Evolutionary conservation across 2,888 invertebrate species (phyloP).

Genomic region (Amphipyra berbera): DNA sequence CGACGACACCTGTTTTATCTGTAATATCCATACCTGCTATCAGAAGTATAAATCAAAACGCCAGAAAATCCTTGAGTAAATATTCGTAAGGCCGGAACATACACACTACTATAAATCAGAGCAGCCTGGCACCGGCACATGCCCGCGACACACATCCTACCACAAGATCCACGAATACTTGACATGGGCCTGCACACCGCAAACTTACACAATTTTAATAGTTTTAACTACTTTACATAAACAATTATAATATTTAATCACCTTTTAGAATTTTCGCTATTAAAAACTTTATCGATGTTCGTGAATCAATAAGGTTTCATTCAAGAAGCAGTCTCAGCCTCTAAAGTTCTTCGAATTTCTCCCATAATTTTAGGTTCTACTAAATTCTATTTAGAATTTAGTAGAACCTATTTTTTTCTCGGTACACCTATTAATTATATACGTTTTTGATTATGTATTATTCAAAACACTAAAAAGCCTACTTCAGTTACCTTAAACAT

Average conservation of each 20-base stretch:
- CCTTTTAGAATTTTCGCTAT: conserved; percentile 27
- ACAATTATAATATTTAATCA: conserved; percentile 18
- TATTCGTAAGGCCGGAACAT: conserved; percentile 44
- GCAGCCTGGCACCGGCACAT: conserved; percentile 55
- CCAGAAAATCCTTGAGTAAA: conserved; percentile 56
- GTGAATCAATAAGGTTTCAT: conserved; percentile 35
- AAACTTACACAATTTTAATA: conserved; percentile 47
- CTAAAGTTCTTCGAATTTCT: conserved; percentile 28
- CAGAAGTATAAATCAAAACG: conserved; percentile 52
- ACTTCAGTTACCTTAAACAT: too few species aligned
- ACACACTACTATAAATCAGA: conserved; percentile 63
- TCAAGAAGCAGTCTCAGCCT: conserved; percentile 3
- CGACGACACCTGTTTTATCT: conserved; percentile 32
- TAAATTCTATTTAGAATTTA: too few species aligned
- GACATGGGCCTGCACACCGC: conserved; percentile 57
- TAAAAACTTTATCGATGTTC: conserved; percentile 35
- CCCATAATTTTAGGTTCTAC: too few species aligned
- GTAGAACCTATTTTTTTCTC: conserved; percentile 11
- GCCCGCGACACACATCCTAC: conserved; percentile 62
- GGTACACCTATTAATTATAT: too few species aligned
- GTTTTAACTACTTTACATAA: conserved; percentile 15
- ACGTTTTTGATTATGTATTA: too few species aligned
- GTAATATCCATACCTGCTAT: conserved; percentile 44
- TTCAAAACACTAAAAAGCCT: too few species aligned
- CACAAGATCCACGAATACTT: conserved; percentile 53